Base-by-base conservation (phyloP, 2,888 invertebrate genomes). In the Tetheella fluctuosa region DNA sequence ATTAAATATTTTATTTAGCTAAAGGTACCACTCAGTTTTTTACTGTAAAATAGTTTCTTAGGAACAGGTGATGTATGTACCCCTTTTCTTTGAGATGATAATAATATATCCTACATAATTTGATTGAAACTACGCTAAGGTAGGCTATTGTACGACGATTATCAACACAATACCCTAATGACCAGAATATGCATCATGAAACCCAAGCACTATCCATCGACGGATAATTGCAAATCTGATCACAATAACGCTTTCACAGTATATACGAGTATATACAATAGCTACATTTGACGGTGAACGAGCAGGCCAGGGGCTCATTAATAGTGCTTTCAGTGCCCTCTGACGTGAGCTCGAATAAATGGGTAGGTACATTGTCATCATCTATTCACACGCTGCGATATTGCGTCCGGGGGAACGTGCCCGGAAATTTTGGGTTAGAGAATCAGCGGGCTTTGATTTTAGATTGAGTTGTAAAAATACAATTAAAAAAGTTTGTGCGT, bases 261-360 rank as follows among this genome's bases (percentile, higher is more conserved):
- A 20, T 48, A 15, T 39, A 12, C 42, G 17, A 48, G 20, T 63
- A 65, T 60, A 68, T 70, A 74, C 73, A 73, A 73, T 71, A 59
- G 67, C 70, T 56, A 63, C 64, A 65, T 73, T 68, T 69, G 70
- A 71, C 70, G 64, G 69, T 2, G 48, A 48, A 48, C 48, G 48
- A 48, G 48, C 48, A 20, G 48, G n/a, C n/a, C 48, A 20, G 20
- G 20, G 17, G 48, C 58, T 65, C 65, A 65, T 65, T 65, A 63
- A 63, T 61, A 63, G 62, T 48, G 63, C 65, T 65, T 65, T 65
- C 60, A 65, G 42, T 58, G 59, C 61, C 62, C 61, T 61, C 60
- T 65, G 59, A 60, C 65, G 63, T 63, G 63, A 56, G 58, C 59
- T 39, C 59, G 63, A 65, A 65, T 65, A 65, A 63, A 65, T 63